A percentile compares a stretch with the other conserved stretches of the same genome.
Conservation (phyloP, 2,797 vertebrate genomes). For the Hyperoplus immaculatus region DNA sequence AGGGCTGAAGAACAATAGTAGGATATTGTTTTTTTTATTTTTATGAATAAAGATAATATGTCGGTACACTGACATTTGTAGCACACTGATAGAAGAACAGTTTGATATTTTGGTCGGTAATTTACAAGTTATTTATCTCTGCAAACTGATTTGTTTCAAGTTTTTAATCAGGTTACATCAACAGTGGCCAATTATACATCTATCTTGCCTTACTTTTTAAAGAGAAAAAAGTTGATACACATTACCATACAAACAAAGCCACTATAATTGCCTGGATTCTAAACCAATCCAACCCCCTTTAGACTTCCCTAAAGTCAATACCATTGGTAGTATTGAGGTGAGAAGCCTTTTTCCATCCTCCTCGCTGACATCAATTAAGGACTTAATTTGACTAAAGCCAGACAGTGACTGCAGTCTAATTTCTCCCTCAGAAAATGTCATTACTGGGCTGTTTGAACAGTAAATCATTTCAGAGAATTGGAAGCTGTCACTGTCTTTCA, state of each 20-base stretch:
- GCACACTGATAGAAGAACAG: not conserved
- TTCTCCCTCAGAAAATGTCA: conserved; percentile 78
- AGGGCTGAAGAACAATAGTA: not conserved
- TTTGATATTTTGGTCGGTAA: not conserved
- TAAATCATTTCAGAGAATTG: conserved; percentile 73
- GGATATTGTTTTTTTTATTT: no score
- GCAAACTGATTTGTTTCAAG: conserved; percentile 12
- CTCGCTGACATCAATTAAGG: conserved; percentile 73
- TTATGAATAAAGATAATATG: no score
- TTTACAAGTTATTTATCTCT: conserved; percentile 1
- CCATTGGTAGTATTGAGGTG: conserved; percentile 32
- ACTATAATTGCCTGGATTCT: conserved; percentile 49
- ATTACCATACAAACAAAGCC: conserved; percentile 55
- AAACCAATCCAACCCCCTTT: conserved; percentile 4
- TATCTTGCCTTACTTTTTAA: conserved; percentile 14
- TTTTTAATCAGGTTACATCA: conserved; percentile 19
- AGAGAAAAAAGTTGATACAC: conserved; percentile 32
- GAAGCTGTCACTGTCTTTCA: conserved; percentile 50
- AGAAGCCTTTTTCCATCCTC: conserved; percentile 54
- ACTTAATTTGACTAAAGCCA: conserved; percentile 73
- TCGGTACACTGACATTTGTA: no score
- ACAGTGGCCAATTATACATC: conserved; percentile 36
- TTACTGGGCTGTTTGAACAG: conserved; percentile 79
- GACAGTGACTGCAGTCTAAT: conserved; percentile 70
- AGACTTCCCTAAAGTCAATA: conserved; percentile 52